Evolutionary conservation across 1,140 invertebrate genomes (phyloP), one percentile per base, ranked within the genome.

Genomic region (Eufriesea mexicana): DNA sequence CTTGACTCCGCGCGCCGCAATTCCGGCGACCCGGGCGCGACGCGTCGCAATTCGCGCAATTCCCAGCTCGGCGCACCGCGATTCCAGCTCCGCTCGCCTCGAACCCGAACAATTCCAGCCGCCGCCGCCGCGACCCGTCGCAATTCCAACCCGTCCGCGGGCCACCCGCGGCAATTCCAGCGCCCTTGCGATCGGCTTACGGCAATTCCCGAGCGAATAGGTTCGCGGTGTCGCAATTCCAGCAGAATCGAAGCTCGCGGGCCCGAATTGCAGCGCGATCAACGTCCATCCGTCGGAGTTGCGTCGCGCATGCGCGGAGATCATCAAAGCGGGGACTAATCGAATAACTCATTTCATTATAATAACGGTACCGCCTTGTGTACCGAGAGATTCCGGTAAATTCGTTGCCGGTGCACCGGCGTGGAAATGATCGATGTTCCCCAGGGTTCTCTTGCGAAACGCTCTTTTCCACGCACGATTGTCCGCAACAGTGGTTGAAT

Each of bases 371-470:
- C 42, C 8, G 8, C 9, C 14, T 23, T 45, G 45, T 45, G 49
- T 12, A 70, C 8, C 16, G 62, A 16, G 55, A 16, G 42, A 45
- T 59, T 59, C 54, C 55, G 55, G 35, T 35, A 25, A 54, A 66
- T 66, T 35, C 59, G 47, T 51, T 51, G 20, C 20, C 45, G 25
- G 59, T 4, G 75, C 23, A 77, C 9, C 23, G 28, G 61, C 49
- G 35, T 55, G n/a, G 62, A 57, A 78, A 57, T 45, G 64, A 68
- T 67, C 75, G 62, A 67, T 77, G 62, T 20, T 20, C 35, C 28
- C 7, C 55, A 18, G 57, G 16, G 10, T 0, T 12, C 55, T 35
- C 42, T 75, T 75, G 42, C 42, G 45, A 75, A 75, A 61, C 72
- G 10, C 55, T 59, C 16, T 55, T 55, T 25, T 72, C n/a, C 45